Evolutionary conservation across 2,797 vertebrate genomes (phyloP).

Genomic region (Schizopygopsis malacanthus): DNA sequence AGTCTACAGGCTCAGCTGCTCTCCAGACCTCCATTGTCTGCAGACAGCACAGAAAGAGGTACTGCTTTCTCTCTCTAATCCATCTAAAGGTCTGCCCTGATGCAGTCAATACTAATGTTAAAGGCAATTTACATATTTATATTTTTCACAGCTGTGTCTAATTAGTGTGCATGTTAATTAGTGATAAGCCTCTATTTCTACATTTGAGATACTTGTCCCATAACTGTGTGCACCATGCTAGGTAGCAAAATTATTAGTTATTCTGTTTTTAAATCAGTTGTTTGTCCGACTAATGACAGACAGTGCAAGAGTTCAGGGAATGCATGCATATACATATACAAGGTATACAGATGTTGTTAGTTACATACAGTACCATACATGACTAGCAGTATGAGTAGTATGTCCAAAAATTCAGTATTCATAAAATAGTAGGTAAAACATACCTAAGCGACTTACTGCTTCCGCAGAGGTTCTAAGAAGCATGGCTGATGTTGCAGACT

Average conservation of each 20-base stretch:
- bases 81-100: slow-evolving; percentile 28
- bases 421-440: background rate
- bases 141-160: background rate
- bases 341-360: background rate
- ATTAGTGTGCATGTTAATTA: background rate
- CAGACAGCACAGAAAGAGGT: slow-evolving; percentile 89
- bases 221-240: background rate
- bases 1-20: slow-evolving; percentile 88
- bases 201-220: background rate
- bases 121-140: slow-evolving; percentile 26
- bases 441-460: background rate
- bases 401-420: background rate
- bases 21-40: slow-evolving; percentile 77
- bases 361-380: background rate
- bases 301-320: background rate
- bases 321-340: background rate
- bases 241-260: background rate
- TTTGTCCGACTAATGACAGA: background rate
- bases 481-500: background rate
- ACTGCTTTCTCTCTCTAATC: slow-evolving; percentile 53
- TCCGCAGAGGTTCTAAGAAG: background rate
- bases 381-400: background rate
- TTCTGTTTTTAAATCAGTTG: background rate
- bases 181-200: background rate
- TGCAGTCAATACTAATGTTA: background rate